phyloP scores from a whole-genome alignment of 2,797 vertebrate genomes.

The Nannoperca obscura region DNA sequence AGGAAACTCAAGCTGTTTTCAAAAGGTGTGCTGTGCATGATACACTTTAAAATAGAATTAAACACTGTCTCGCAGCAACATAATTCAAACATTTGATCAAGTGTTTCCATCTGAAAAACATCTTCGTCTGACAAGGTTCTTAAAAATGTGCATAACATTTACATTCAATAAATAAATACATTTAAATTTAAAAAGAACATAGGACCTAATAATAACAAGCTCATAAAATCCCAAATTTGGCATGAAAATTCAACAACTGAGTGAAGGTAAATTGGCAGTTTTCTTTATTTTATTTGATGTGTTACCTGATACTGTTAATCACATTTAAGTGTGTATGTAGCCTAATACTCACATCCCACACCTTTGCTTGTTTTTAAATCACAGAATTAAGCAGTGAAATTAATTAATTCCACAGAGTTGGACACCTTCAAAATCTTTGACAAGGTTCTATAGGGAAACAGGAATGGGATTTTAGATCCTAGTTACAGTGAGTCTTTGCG shows the following conservation, averaged over 20 bases:
- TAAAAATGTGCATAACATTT: conserved; percentile 23
- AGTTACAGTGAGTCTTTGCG: background rate
- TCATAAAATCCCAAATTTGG: conserved; percentile 31
- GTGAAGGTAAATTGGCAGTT: conserved; percentile 15
- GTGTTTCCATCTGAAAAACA: background rate
- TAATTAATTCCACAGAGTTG: conserved; percentile 40
- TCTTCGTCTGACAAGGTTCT: conserved; percentile 2
- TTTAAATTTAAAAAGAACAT: background rate
- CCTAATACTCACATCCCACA: conserved; percentile 56
- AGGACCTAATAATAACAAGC: conserved; percentile 4
- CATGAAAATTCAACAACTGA: background rate
- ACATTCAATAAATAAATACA: conserved; percentile 12
- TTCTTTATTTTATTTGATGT: conserved; percentile 29
- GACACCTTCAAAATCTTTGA: conserved; percentile 20
- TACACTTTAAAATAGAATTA: background rate
- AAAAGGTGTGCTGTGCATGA: background rate
- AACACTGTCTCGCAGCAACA: background rate
- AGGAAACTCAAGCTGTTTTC: conserved; percentile 19
- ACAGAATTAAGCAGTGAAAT: conserved; percentile 44
- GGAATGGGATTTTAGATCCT: background rate
- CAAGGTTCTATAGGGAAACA: conserved; percentile 17
- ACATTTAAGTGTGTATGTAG: conserved; percentile 48
- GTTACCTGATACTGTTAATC: conserved; percentile 52
- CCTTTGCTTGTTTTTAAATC: conserved; percentile 45
- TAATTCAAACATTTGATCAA: conserved; percentile 24